Percentiles rank a stretch among this genome's conserved stretches.
These are phyloP conservation scores for Orestias chungarensis DNA, from an alignment of 2,797 vertebrate genomes.

Conservation along the genomic window DNA sequence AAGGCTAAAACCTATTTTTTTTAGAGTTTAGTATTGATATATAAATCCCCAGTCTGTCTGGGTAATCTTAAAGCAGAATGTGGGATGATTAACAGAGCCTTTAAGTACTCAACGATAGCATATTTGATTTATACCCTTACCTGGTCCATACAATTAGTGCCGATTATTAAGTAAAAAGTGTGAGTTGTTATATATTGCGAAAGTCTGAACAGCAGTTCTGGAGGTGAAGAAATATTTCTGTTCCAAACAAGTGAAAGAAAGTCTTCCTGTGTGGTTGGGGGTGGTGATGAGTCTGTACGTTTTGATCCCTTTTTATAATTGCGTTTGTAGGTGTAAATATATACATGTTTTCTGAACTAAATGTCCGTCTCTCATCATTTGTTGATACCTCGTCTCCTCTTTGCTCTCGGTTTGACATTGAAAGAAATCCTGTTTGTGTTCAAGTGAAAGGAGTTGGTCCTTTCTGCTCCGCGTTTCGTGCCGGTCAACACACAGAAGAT, in stretches of 20 bases:
- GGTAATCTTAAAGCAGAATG: too few species aligned
- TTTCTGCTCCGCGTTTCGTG: slow-evolving; percentile 2
- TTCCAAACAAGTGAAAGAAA: background rate
- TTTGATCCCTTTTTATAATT: background rate
- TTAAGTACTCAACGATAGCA: background rate
- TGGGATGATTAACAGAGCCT: background rate
- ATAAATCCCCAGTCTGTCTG: too few species aligned
- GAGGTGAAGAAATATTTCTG: too few species aligned
- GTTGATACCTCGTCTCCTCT: slow-evolving; percentile 5
- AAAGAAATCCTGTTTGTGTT: slow-evolving; percentile 14
- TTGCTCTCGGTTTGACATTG: slow-evolving; percentile 32
- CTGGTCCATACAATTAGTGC: background rate
- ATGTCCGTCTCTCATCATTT: background rate
- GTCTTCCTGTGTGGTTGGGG: background rate
- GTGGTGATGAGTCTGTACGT: background rate
- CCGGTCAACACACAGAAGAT: slow-evolving; percentile 21
- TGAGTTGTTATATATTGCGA: background rate
- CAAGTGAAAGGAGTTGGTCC: slow-evolving; percentile 7
- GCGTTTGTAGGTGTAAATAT: background rate
- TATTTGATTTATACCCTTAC: background rate
- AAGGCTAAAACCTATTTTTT: too few species aligned
- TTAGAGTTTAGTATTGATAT: too few species aligned
- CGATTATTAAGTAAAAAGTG: background rate
- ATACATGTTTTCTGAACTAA: slow-evolving; percentile 2
- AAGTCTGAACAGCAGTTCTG: background rate